phyloP scores from a whole-genome alignment of 2,113 vertebrate genomes.

The Pavo muticus region DNA sequence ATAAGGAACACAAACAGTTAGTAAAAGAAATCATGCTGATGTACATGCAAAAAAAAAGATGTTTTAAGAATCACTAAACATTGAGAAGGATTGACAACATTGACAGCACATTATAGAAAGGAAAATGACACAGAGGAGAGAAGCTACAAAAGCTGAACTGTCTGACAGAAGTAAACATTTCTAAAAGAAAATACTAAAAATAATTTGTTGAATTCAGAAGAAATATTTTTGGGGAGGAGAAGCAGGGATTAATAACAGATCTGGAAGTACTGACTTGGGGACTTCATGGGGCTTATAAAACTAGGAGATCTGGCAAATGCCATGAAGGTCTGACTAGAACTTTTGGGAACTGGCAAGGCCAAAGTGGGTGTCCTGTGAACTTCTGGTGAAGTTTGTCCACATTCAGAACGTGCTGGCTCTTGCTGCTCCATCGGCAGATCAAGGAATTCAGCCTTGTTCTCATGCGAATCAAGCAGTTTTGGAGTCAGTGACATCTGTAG shows the following conservation, averaged over 20 bases:
- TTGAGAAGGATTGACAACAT: slow-evolving; percentile 42
- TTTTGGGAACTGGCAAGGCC: slow-evolving; percentile 78
- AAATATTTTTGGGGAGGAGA: slow-evolving; percentile 29
- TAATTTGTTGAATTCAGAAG: slow-evolving; percentile 39
- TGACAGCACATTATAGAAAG: slow-evolving; percentile 49
- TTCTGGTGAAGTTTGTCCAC: slow-evolving; percentile 72
- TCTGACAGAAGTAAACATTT: slow-evolving; percentile 54
- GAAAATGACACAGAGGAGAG: slow-evolving; percentile 52
- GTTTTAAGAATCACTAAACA: slow-evolving; percentile 50
- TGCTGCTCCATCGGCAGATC: slow-evolving; percentile 63
- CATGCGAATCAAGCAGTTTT: slow-evolving; percentile 75
- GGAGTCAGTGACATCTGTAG: slow-evolving; percentile 84
- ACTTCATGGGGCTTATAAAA: slow-evolving; percentile 83
- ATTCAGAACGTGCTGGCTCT: slow-evolving; percentile 68
- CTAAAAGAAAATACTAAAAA: slow-evolving; percentile 60
- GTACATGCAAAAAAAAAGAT: slow-evolving; percentile 37
- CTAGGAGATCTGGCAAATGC: slow-evolving; percentile 79
- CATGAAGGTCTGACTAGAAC: slow-evolving; percentile 77
- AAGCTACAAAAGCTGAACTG: slow-evolving; percentile 58
- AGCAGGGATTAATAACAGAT: slow-evolving; percentile 69
- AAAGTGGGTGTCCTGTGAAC: slow-evolving; percentile 74
- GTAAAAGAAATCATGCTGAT: slow-evolving; percentile 41
- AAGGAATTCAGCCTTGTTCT: slow-evolving; percentile 66
- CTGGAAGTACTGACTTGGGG: slow-evolving; percentile 85
- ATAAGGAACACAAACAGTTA: slow-evolving; percentile 46